Conservation (phyloP, 92 coral and sea anemone genomes). For the Porites lobata region DNA sequence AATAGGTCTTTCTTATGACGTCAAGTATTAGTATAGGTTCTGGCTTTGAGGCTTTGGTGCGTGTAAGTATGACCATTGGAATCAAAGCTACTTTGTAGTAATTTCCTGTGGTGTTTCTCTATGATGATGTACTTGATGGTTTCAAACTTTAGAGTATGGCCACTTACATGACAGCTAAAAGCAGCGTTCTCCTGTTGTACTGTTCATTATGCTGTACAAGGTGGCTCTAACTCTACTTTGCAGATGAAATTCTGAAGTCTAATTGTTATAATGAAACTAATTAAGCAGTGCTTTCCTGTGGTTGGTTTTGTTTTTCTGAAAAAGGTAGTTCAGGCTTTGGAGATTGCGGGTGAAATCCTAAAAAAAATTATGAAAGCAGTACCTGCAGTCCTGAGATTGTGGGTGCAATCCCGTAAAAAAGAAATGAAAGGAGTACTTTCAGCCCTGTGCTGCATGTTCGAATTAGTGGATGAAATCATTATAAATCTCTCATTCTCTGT, state of each 20-base stretch:
- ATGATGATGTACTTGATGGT: neutral
- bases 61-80: neutral
- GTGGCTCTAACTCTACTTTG: too few species aligned
- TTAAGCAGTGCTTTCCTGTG: neutral
- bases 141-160: neutral
- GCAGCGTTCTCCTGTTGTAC: neutral
- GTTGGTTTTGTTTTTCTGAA: neutral
- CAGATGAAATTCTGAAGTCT: too few species aligned
- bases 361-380: too few species aligned
- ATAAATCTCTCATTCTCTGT: too few species aligned
- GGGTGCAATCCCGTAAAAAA: too few species aligned
- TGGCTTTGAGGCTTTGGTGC: neutral
- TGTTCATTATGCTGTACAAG: too few species aligned
- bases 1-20: neutral
- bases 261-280: neutral
- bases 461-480: too few species aligned
- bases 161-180: neutral
- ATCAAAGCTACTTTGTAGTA: neutral
- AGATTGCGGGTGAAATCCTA: neutral
- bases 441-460: too few species aligned
- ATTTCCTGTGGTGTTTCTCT: neutral
- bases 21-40: neutral
- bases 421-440: too few species aligned
- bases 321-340: neutral
- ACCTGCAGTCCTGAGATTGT: too few species aligned